Evolutionary conservation across 2,888 invertebrate species (phyloP), one percentile per base, ranked within the genome.

Genomic region (Andricus curvator): DNA sequence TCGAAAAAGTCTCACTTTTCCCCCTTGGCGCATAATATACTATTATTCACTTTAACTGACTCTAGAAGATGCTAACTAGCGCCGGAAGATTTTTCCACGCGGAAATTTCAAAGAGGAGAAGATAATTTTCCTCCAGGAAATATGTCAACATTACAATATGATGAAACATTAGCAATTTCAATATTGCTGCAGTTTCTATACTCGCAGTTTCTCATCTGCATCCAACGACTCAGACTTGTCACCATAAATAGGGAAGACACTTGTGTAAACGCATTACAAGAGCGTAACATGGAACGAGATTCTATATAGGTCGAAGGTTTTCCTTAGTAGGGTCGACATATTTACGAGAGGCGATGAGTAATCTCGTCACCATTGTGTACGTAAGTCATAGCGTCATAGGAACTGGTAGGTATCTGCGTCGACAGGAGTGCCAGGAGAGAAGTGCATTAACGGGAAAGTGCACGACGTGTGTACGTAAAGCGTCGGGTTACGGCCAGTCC

Each of bases 401-500:
- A 82, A 78, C 82, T 78, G 60, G 68, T 62, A 78, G 67, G 81
- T 84, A 80, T 81, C 82, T 78, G 41, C 56, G 62, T 74, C 76
- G 80, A 64, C n/a, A 64, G 56, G 44, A 44, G 44, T n/a, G 78
- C 70, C 77, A 62, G 60, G 70, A 78, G 82, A 80, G 81, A 82
- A 80, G 56, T 83, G 79, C 83, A 82, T 85, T 85, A 85, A 85
- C 83, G 83, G 70, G 80, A 68, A 80, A 82, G 84, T 83, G 82
- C 81, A 82, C 81, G 60, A 84, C 83, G 82, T 84, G 85, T 84
- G 84, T 86, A 84, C 84, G 81, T 78, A 82, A 78, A 77, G 79
- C 81, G 79, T 74, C 78, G 83, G 84, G 85, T 87, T 89, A 89
- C 84, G 84, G 86, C 85, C 82, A 81, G 81, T 89, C 85, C 90